A percentile compares a stretch with the other conserved stretches of the same genome.
Evolutionary conservation across 1,140 invertebrate species (phyloP).

Genomic region (Eciton burchellii): DNA sequence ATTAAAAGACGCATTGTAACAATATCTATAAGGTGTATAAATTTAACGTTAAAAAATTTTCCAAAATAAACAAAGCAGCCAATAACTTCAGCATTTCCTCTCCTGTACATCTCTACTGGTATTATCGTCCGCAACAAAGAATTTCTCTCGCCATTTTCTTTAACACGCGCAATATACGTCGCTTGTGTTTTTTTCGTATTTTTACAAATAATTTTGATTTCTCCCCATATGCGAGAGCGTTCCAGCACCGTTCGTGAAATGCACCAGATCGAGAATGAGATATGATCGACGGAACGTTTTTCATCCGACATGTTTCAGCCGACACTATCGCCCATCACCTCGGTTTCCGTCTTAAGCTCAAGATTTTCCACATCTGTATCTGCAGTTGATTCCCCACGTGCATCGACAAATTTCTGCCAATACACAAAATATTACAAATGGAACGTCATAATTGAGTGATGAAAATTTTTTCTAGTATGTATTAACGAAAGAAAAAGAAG

Average conservation of each 20-base stretch:
- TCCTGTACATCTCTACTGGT: conserved; percentile 70
- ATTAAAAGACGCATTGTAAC: neutral
- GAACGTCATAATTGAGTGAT: neutral
- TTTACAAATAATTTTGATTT: conserved; percentile 81
- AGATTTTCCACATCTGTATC: conserved; percentile 66
- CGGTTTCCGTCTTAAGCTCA: conserved; percentile 74
- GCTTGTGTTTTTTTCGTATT: conserved; percentile 64
- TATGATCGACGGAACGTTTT: conserved; percentile 35
- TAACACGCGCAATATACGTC: conserved; percentile 66
- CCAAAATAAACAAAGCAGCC: conserved; percentile 39
- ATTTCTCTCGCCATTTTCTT: conserved; percentile 35
- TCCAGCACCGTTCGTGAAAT: conserved; percentile 78
- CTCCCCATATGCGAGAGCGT: conserved; percentile 71
- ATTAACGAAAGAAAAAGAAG: no score
- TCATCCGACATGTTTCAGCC: conserved; percentile 75
- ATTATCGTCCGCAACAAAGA: conserved; percentile 72
- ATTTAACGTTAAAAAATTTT: neutral
- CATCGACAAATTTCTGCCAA: conserved; percentile 77
- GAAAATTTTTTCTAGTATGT: neutral
- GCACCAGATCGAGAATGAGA: conserved; percentile 77
- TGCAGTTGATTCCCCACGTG: conserved; percentile 67
- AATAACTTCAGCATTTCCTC: conserved; percentile 8
- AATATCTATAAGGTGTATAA: neutral
- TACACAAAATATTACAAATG: conserved; percentile 23
- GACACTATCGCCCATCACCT: conserved; percentile 81